These are phyloP conservation scores for Ataeniobius toweri DNA, from an alignment of 2,797 vertebrate species.

Conservation along the genomic window DNA sequence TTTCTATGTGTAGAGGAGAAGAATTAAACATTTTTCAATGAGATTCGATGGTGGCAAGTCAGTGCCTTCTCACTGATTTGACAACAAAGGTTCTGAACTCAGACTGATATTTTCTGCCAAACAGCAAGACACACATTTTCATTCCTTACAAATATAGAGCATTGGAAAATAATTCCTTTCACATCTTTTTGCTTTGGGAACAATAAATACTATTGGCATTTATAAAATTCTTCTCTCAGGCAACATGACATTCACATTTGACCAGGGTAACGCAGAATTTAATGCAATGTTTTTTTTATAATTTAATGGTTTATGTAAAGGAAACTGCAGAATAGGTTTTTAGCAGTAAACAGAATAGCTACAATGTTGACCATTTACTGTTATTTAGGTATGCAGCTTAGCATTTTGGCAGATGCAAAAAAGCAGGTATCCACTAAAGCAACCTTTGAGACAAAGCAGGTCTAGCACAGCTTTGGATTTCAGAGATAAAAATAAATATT, in stretches of 20 bases:
- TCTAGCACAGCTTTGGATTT: background rate
- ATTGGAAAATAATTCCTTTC: background rate
- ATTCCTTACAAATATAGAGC: background rate
- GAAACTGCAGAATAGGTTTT: background rate
- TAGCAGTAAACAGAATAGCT: background rate
- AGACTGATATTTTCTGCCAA: background rate
- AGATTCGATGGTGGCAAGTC: conserved; percentile 56
- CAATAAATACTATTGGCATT: background rate
- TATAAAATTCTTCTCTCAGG: background rate
- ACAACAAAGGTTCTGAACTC: background rate
- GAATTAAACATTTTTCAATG: conserved; percentile 56
- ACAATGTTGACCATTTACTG: background rate
- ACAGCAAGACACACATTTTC: no score
- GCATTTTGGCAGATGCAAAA: background rate
- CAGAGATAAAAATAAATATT: background rate
- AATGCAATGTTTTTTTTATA: background rate
- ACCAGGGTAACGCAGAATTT: background rate
- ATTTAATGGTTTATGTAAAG: background rate
- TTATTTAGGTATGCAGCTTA: background rate
- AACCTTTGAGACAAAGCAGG: no score
- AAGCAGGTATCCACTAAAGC: background rate
- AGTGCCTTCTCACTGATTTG: conserved; percentile 22
- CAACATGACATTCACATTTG: background rate
- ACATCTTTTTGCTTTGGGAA: background rate
- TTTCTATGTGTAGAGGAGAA: conserved; percentile 57